Conservation (phyloP, 2,888 invertebrate species). For the Eristalis arbustorum region DNA sequence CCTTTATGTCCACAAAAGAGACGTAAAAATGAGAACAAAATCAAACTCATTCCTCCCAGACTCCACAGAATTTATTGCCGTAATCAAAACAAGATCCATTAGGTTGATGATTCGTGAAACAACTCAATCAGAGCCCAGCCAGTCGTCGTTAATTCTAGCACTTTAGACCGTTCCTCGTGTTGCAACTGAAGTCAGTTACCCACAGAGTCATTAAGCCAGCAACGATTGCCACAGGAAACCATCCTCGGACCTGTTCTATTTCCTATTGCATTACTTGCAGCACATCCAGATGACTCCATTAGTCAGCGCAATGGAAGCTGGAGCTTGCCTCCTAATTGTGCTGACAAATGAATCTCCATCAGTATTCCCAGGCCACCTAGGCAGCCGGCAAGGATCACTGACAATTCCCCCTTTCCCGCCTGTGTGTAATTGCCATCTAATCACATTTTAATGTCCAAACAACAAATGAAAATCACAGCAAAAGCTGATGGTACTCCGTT, state of each 20-base stretch:
- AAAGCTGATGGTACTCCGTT: neutral
- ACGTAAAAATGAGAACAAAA: no score
- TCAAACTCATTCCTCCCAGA: no score
- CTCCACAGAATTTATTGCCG: no score
- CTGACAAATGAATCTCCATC: neutral
- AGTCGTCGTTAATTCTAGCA: no score
- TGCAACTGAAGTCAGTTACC: neutral
- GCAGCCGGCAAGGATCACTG: conserved; percentile 7
- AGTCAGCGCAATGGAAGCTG: neutral
- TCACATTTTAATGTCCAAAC: conserved; percentile 56
- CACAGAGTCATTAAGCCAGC: neutral
- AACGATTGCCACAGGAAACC: conserved; percentile 40
- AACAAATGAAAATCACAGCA: conserved; percentile 57
- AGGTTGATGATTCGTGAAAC: no score
- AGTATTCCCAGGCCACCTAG: neutral
- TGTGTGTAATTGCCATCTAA: conserved; percentile 53
- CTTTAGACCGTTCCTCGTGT: no score
- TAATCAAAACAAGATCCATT: no score
- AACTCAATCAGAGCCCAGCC: no score
- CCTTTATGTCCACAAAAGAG: no score
- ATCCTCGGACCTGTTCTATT: conserved; percentile 39
- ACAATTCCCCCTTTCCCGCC: neutral
- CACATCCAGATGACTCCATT: neutral
- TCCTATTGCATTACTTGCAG: neutral
- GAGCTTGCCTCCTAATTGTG: neutral